These are phyloP conservation scores for Monochamus alternatus DNA, from an alignment of 2,888 invertebrate genomes.

Conservation along the genomic window DNA sequence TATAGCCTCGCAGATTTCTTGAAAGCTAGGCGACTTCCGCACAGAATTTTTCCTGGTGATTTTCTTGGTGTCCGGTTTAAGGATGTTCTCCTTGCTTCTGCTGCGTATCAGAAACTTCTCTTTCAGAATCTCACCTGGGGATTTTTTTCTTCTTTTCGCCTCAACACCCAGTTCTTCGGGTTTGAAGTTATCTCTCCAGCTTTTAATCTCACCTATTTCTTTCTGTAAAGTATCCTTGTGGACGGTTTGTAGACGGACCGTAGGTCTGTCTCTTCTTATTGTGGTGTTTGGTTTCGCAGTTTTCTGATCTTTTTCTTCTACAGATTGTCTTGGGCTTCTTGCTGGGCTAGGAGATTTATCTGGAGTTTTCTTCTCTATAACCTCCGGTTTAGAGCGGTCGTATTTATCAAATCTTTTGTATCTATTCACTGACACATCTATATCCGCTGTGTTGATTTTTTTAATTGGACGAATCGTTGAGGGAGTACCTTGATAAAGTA, in stretches of 20 bases:
- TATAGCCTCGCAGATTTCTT: conserved; percentile 74
- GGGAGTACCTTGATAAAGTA: conserved; percentile 70
- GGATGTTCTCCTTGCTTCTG: conserved; percentile 72
- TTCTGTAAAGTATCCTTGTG: conserved; percentile 64
- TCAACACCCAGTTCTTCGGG: conserved; percentile 73
- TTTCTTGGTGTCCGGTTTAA: conserved; percentile 58
- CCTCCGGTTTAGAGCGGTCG: conserved; percentile 38
- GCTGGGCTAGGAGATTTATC: conserved; percentile 41
- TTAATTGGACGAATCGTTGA: conserved; percentile 78
- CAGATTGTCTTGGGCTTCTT: conserved; percentile 55
- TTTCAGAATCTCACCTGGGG: conserved; percentile 79
- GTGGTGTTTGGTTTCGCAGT: conserved; percentile 66
- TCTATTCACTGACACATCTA: conserved; percentile 84
- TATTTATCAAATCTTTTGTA: conserved; percentile 71
- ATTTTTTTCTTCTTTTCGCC: conserved; percentile 69
- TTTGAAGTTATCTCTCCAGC: conserved; percentile 78
- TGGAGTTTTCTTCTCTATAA: conserved; percentile 27
- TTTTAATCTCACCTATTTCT: conserved; percentile 61
- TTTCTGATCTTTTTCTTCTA: conserved; percentile 73
- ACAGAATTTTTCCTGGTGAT: conserved; percentile 48
- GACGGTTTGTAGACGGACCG: conserved; percentile 83
- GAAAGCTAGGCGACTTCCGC: conserved; percentile 71
- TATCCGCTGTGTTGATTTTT: conserved; percentile 89
- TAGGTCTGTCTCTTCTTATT: conserved; percentile 82
- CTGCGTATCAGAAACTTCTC: conserved; percentile 84